phyloP scores from a whole-genome alignment of 2,797 vertebrate species.

The Streptopelia turtur region DNA sequence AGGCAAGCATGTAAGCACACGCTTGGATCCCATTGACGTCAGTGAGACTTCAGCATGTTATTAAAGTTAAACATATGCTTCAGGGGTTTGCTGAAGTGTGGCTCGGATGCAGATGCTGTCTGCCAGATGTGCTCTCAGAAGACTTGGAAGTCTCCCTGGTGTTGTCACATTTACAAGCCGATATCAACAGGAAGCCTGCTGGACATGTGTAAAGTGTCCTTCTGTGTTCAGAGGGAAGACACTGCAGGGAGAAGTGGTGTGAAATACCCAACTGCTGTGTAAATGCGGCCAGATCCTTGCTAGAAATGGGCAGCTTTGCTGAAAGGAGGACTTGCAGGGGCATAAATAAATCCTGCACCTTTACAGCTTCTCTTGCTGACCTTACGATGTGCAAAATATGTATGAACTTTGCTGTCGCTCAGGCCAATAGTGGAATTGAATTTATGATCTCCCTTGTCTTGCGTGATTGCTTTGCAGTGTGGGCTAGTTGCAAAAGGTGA shows the following conservation, averaged over 20 bases:
- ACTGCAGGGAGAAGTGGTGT: background rate
- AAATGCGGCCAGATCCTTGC: background rate
- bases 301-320: background rate
- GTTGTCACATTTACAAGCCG: constrained; percentile 42
- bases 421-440: background rate
- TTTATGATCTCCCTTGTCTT: background rate
- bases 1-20: background rate
- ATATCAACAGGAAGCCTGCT: background rate
- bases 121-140: constrained; percentile 4
- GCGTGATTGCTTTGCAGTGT: background rate
- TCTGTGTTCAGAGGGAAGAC: background rate
- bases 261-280: background rate
- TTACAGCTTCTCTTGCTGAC: background rate
- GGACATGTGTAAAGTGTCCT: background rate
- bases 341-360: background rate
- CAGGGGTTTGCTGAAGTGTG: constrained; percentile 14
- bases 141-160: background rate
- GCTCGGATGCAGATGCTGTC: background rate
- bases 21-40: background rate
- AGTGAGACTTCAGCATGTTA: background rate
- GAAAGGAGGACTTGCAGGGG: background rate
- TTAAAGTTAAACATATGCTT: background rate
- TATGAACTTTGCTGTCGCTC: background rate
- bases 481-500: background rate
- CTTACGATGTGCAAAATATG: background rate